Percentiles rank a stretch among this genome's conserved stretches.
phyloP scores from a whole-genome alignment of 2,888 invertebrate species.

The Amaurobius ferox region DNA sequence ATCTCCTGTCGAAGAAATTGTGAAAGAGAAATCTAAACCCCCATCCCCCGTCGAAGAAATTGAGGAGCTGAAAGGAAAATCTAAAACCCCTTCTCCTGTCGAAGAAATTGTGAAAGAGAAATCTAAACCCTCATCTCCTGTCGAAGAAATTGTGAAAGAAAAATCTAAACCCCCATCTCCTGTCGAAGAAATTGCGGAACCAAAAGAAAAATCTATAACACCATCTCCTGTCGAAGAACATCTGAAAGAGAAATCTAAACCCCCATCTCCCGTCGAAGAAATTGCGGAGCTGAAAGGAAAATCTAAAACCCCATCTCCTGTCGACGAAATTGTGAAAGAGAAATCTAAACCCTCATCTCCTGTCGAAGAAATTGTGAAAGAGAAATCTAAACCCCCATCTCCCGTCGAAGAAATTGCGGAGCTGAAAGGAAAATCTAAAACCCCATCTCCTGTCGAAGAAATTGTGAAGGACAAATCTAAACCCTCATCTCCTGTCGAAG shows the following conservation, averaged over 20 bases:
- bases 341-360: neutral
- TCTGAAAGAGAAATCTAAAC: neutral
- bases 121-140: neutral
- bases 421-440: too few species aligned
- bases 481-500: neutral
- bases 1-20: neutral
- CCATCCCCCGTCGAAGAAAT: slow-evolving; percentile 2
- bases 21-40: neutral
- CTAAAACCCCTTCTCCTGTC: neutral
- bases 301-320: neutral
- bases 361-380: neutral
- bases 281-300: neutral
- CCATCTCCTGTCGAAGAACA: neutral
- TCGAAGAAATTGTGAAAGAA: neutral
- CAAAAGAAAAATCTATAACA: neutral
- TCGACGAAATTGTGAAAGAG: neutral
- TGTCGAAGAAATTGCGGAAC: neutral
- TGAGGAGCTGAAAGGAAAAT: neutral
- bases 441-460: too few species aligned
- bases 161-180: neutral
- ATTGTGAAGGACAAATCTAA: neutral
- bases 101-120: neutral
- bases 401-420: neutral
- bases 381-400: neutral
- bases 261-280: neutral